A percentile compares a stretch with the other conserved stretches of the same genome.
phyloP scores from a whole-genome alignment of 2,113 vertebrate species.

The Panurus biarmicus region DNA sequence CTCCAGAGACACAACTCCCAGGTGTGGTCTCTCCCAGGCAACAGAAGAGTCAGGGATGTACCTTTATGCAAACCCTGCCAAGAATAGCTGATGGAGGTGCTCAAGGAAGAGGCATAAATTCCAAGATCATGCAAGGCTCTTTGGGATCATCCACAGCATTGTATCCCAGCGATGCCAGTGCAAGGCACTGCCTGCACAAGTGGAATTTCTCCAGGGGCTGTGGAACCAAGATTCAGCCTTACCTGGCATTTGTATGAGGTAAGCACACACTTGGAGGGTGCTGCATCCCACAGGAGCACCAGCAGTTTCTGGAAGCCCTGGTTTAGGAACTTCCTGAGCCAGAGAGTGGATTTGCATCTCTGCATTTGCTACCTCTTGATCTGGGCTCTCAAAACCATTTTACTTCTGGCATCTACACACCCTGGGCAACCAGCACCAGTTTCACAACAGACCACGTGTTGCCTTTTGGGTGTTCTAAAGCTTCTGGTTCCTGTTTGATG shows the following conservation, averaged over 20 bases:
- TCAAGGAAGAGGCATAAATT: neutral
- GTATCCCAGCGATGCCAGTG: neutral
- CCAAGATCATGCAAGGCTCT: neutral
- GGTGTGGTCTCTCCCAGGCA: neutral
- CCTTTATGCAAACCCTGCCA: neutral
- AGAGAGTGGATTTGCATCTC: slow-evolving; percentile 29
- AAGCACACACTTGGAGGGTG: neutral
- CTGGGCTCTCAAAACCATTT: neutral
- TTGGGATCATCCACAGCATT: neutral
- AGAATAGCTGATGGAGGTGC: neutral
- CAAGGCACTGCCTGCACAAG: neutral
- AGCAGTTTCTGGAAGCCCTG: slow-evolving; percentile 29
- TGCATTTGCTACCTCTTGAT: slow-evolving; percentile 31
- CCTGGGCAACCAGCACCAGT: neutral
- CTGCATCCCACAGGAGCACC: neutral
- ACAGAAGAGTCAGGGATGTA: neutral
- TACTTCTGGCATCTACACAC: neutral
- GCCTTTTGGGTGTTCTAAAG: neutral
- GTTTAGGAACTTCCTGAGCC: slow-evolving; percentile 41
- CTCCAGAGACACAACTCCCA: neutral
- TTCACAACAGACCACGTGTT: neutral
- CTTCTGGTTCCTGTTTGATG: neutral
- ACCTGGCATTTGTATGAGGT: neutral
- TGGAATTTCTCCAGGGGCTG: neutral
- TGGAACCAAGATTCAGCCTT: neutral